A percentile compares a stretch with the other conserved stretches of the same genome.
Conservation (phyloP, 2,797 vertebrate species). For the Babyrousa celebensis region DNA sequence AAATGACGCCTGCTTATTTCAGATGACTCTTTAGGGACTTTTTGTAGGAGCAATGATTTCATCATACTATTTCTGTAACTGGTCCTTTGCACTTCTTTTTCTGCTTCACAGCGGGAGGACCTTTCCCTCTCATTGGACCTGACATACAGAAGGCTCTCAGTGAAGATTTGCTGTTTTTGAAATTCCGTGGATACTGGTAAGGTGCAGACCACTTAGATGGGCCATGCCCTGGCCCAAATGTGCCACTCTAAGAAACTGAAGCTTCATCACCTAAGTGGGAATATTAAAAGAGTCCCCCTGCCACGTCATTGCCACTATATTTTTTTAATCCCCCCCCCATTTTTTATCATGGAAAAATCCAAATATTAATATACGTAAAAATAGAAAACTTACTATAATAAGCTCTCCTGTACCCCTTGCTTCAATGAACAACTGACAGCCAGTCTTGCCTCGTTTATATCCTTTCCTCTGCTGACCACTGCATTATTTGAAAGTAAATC, state of each 20-base stretch:
- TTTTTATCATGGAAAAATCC: slow-evolving; percentile 23
- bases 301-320: not conserved
- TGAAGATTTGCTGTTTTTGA: not conserved
- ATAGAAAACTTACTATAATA: not conserved
- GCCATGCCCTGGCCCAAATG: not conserved
- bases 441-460: not conserved
- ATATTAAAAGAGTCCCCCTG: not conserved
- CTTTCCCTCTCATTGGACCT: not conserved
- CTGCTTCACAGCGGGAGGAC: not conserved
- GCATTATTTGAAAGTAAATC: not conserved
- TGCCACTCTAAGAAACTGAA: not conserved
- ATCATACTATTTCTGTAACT: slow-evolving; percentile 42
- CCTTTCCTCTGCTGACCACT: not conserved
- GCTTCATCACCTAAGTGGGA: not conserved
- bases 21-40: not conserved
- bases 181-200: not conserved
- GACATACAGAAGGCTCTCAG: slow-evolving; percentile 7
- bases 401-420: not conserved
- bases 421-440: not conserved
- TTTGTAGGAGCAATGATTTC: slow-evolving; percentile 16
- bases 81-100: not conserved
- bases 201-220: not conserved
- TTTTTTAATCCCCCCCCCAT: not conserved
- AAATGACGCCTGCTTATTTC: slow-evolving; percentile 23
- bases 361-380: not conserved